Base-by-base conservation (phyloP, 1,140 invertebrate species). In the Berghia stephanieae region DNA sequence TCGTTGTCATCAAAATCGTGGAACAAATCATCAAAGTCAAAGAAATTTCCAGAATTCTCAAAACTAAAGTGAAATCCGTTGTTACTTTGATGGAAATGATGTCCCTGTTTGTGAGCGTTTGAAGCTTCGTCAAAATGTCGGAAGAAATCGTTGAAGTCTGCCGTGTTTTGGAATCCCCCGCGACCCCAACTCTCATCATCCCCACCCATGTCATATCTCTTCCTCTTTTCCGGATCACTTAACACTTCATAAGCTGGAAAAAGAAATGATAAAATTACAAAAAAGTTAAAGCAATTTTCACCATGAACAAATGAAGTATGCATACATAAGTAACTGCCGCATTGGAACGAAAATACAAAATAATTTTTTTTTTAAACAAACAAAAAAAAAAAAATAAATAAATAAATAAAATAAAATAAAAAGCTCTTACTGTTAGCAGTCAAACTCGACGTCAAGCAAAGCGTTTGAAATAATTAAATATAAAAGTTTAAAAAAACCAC, bases 181-280 rank as follows among this genome's bases (percentile, higher is more conserved):
- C 78, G 72, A 55, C 79, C 79, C 31, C 82, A 82, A 57, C 38
- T 42, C 3, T 71, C 68, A 8, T 80, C 80, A 43, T 86, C 83
- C 10, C 97, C 97, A 92, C 94, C 98, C 31, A 94, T 93, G 88
- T 99, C 97, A 92, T 96, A 99, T 85, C 97, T 93, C 84, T 95
- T 94, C 60, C 96, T 92, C 90, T 99, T 99, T 1, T 92, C 93
- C 27, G 97, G 95, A 91, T 99, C 97, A 67, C 95, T 95, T 40
- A 99, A 89, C 24, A 95, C 93, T 91, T 99, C 98, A 90, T 99
- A 99, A 1, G 98, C 98, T 92, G 82, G 40, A 86, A 84, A 68
- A 63, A 52, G 57, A 71, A 74, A 71, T 57, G 63, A 46, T 42
- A 63, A 60, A 67, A 27, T 60, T 36, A 21, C 42, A 77, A 74